Conservation (phyloP, 2,888 invertebrate species). For the Lypha dubia region DNA sequence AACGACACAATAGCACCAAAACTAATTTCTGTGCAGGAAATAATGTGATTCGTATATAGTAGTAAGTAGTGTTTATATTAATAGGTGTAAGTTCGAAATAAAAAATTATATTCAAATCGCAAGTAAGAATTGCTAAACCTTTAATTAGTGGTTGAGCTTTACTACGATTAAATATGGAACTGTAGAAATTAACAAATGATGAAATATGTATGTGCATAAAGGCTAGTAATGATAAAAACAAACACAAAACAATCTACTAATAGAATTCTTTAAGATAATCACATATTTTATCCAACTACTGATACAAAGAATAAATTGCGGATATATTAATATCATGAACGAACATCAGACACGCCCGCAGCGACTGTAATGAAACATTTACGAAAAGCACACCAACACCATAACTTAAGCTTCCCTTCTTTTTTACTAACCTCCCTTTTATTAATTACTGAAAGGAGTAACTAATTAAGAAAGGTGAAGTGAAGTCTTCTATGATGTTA, state of each 20-base stretch:
- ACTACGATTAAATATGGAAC: neutral
- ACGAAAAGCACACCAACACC: conserved; percentile 62
- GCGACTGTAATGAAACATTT: conserved; percentile 70
- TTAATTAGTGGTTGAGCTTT: neutral
- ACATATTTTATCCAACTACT: conserved; percentile 27
- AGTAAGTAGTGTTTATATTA: too few relatives aligned
- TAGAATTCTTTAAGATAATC: conserved; percentile 12
- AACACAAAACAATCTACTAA: conserved; percentile 29
- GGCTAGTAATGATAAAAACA: neutral
- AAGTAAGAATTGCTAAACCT: neutral
- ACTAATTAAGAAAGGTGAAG: neutral
- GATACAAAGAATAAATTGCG: conserved; percentile 33
- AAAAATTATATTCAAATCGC: too few relatives aligned
- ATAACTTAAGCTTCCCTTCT: conserved; percentile 46
- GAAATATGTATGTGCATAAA: neutral
- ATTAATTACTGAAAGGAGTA: neutral
- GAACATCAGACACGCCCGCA: conserved; percentile 71
- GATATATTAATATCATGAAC: conserved; percentile 56
- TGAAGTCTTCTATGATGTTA: conserved; percentile 31
- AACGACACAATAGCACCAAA: too few relatives aligned
- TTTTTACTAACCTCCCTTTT: neutral
- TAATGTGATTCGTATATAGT: too few relatives aligned
- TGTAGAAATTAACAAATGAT: neutral
- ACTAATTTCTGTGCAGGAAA: too few relatives aligned
- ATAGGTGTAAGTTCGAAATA: too few relatives aligned